A percentile compares a stretch with the other conserved stretches of the same genome.
These are phyloP conservation scores for Syrista parreyssii DNA, from an alignment of 2,888 invertebrate species.

Conservation along the genomic window DNA sequence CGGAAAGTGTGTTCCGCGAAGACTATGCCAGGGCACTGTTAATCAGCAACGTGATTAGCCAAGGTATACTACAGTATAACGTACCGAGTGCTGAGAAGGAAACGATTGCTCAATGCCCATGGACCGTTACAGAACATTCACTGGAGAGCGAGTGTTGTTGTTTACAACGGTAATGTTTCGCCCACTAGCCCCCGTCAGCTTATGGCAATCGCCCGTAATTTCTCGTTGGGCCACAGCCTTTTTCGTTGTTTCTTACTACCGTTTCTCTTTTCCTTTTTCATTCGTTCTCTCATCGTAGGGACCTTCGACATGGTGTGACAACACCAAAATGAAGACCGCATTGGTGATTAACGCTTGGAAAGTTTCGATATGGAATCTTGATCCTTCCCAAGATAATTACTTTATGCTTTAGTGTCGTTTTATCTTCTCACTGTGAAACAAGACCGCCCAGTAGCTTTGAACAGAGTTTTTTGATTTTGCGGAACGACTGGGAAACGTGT, in stretches of 20 bases:
- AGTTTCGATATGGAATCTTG: not conserved
- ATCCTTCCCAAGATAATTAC: not conserved
- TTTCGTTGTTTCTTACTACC: not conserved
- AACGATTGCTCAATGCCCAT: constrained; percentile 39
- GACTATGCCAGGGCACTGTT: not conserved
- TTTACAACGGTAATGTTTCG: constrained; percentile 24
- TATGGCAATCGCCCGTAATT: not conserved
- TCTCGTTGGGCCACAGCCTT: not conserved
- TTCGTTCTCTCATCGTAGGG: not conserved
- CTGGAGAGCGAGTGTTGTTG: constrained; percentile 33
- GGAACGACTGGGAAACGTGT: not conserved
- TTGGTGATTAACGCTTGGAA: not conserved
- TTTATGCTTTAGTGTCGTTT: not conserved
- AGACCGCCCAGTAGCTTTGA: not conserved
- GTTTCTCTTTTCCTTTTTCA: not conserved
- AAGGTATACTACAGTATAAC: not conserved
- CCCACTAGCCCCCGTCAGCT: not conserved
- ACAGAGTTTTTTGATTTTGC: not conserved
- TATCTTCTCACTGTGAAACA: not conserved
- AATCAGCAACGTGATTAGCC: not conserved
- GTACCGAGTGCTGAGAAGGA: constrained; percentile 21
- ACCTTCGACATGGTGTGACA: not conserved
- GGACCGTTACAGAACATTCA: constrained; percentile 36
- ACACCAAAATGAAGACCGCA: not conserved
- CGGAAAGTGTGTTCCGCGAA: too few species aligned